Evolutionary conservation across 2,113 vertebrate species (phyloP), one percentile per base, ranked within the genome.

Genomic region (Chascanopsetta lugubris): DNA sequence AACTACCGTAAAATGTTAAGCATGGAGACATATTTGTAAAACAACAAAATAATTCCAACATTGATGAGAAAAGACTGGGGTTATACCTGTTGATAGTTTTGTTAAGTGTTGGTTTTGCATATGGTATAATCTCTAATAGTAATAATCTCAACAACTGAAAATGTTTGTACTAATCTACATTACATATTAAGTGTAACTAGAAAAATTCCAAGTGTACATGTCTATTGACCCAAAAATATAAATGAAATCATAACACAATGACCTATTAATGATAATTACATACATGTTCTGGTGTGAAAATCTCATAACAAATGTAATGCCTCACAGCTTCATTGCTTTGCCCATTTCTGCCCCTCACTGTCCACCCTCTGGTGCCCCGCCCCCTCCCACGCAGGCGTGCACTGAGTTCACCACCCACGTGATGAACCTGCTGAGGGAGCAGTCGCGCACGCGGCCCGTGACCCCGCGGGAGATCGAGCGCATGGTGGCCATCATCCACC

Each of bases 401-500:
- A 95, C 94, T 0, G 95, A 96, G 84, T 96, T 96, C 85, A 95
- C 94, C 0, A 96, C 95, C 10, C 95, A 97, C 0, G 95, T 97
- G 59, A 97, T 96, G 95, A 96, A 97, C 81, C 92, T 96, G 73
- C 89, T 96, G 70, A 79, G 95, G 65, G 95, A 96, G 72, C 95
- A 97, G 92, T 96, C 95, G 1, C 94, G 95, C 38, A 97, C 95
- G 0, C 88, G 95, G 38, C 95, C 95, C 0, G 94, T 97, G 46
- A 95, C 95, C 0, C 95, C 95, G 0, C 94, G 95, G 40, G 95
- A 97, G 88, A 96, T 97, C 36, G 95, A 97, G 85, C 93, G 95
- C 69, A 96, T 97, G 95, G 95, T 97, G 64, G 90, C 85, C 89
- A 96, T 97, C 87, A 97, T 96, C 83, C 94, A 96, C 49, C 93